A percentile compares a stretch with the other conserved stretches of the same genome.
These are phyloP conservation scores for Caprella mutica DNA, from an alignment of 2,888 invertebrate genomes.

Conservation along the genomic window DNA sequence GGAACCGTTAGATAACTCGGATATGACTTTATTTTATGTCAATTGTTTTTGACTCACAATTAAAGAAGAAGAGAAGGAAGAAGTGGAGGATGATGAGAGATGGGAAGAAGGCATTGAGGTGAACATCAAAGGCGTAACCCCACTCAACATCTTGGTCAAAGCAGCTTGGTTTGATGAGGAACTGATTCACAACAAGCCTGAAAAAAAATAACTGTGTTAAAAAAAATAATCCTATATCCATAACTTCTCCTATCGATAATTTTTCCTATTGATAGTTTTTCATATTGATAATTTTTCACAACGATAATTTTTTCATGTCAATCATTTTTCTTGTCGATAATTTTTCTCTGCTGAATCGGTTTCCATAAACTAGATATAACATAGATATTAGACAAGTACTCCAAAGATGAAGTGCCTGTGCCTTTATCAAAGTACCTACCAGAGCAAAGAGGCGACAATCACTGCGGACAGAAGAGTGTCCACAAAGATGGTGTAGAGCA, in stretches of 20 bases:
- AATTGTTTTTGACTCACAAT: no score
- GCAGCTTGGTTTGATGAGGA: conserved; percentile 54
- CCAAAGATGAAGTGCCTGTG: no score
- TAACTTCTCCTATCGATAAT: conserved; percentile 12
- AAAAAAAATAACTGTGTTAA: background rate
- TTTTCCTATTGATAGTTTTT: conserved; percentile 12
- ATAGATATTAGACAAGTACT: no score
- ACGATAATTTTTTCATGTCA: no score
- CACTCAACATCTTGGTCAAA: conserved; percentile 78
- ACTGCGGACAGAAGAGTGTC: conserved; percentile 86
- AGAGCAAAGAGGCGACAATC: conserved; percentile 72
- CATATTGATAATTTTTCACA: conserved; percentile 9
- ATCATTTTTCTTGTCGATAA: no score
- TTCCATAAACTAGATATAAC: no score
- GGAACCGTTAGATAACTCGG: no score
- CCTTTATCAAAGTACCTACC: no score
- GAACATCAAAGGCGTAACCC: conserved; percentile 97
- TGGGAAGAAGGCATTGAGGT: conserved; percentile 89
- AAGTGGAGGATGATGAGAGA: conserved; percentile 84
- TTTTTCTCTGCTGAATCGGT: no score
- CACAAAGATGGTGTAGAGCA: conserved; percentile 81
- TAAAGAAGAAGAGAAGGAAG: conserved; percentile 77
- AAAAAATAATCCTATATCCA: conserved; percentile 1
- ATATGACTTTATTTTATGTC: no score
- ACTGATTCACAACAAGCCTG: conserved; percentile 72